Conservation (phyloP, 37 sponge, comb jelly and placozoan genomes). For the Eunapius fragilis region DNA sequence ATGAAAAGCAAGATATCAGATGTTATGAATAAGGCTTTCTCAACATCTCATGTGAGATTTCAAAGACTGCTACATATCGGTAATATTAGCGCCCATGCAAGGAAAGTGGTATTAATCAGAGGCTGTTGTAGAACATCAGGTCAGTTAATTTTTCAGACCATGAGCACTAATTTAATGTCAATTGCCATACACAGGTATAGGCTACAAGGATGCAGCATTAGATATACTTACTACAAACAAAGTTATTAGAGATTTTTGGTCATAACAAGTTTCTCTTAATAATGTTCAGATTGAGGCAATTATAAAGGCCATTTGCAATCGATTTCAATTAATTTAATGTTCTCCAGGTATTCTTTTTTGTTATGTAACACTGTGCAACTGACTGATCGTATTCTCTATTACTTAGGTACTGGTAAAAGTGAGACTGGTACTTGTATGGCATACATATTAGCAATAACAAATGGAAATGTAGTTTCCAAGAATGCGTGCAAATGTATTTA, state of each 20-base stretch:
- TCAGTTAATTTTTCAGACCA: too few species aligned
- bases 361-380: too few species aligned
- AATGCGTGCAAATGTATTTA: slow-evolving; percentile 16
- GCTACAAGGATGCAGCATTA: neutral
- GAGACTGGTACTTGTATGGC: slow-evolving; percentile 61
- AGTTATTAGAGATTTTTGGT: slow-evolving; percentile 1
- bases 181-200: too few species aligned
- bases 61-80: neutral
- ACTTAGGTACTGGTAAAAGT: slow-evolving; percentile 71
- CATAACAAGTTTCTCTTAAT: slow-evolving; percentile 2
- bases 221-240: neutral
- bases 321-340: slow-evolving; percentile 45
- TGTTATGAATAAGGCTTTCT: neutral
- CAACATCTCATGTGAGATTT: slow-evolving; percentile 6
- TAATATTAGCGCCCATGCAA: neutral
- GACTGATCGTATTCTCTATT: neutral
- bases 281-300: slow-evolving; percentile 7
- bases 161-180: too few species aligned
- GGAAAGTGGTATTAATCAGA: too few species aligned
- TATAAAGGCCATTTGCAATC: neutral
- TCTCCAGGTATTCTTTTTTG: slow-evolving; percentile 70
- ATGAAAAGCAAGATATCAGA: slow-evolving; percentile 14
- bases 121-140: too few species aligned
- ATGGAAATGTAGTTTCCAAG: neutral
- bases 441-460: slow-evolving; percentile 29